Evolutionary conservation across 37 sponge, comb jelly and placozoan genomes (phyloP).

Genomic region (Tethya wilhelma): DNA sequence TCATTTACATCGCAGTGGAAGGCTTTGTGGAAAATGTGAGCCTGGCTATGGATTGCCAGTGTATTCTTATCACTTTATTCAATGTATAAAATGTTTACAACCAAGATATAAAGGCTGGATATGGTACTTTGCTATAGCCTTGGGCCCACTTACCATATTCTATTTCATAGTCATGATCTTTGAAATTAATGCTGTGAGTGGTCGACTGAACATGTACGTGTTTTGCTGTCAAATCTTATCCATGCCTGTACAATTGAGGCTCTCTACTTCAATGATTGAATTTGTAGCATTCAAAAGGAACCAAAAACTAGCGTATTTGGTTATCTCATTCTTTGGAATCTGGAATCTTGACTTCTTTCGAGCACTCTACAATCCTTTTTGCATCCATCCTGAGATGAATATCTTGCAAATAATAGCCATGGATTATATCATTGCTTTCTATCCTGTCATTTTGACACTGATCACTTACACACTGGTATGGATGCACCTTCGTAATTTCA

Average conservation of each 20-base stretch:
- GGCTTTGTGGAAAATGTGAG: conserved; percentile 3
- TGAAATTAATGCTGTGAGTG: not conserved
- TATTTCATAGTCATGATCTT: not conserved
- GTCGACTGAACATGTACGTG: not conserved
- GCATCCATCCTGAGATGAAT: conserved; percentile 8
- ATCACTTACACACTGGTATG: not conserved
- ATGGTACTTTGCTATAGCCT: not conserved
- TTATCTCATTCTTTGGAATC: not conserved
- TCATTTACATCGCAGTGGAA: not conserved
- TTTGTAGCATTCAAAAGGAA: not conserved
- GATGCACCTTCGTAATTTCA: not conserved
- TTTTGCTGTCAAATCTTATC: not conserved
- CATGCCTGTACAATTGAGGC: not conserved
- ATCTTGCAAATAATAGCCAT: not conserved
- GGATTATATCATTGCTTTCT: not conserved
- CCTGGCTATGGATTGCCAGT: not conserved
- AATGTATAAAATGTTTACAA: conserved; percentile 1
- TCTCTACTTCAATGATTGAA: not conserved
- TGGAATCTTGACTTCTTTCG: conserved; percentile 22
- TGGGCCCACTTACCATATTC: not conserved
- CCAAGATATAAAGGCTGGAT: not conserved
- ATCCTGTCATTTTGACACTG: not conserved
- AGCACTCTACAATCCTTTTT: not conserved
- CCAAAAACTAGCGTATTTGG: too few species aligned
- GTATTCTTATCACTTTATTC: not conserved